These are phyloP conservation scores for Drosophila meridionalis DNA, from an alignment of 2,888 invertebrate species.

Conservation along the genomic window DNA sequence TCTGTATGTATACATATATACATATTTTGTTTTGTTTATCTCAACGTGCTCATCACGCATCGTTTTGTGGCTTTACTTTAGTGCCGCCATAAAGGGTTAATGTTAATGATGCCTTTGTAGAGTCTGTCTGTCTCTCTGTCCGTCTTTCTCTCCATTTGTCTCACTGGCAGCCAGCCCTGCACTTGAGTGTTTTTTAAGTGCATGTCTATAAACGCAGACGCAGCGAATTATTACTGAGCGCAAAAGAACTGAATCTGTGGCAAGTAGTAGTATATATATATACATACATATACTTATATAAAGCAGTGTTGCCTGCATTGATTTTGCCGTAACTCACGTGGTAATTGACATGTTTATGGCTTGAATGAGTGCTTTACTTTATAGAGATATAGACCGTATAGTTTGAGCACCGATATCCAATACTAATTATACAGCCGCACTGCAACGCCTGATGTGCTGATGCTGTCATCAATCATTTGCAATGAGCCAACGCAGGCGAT, in stretches of 20 bases:
- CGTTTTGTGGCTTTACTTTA: conserved; percentile 76
- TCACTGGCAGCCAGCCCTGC: conserved; percentile 64
- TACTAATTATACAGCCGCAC: conserved; percentile 56
- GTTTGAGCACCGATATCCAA: conserved; percentile 25
- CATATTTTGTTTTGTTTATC: conserved; percentile 65
- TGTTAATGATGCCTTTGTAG: conserved; percentile 74
- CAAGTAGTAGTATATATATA: conserved; percentile 3
- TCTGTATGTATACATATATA: conserved; percentile 11
- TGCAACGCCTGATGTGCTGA: background rate
- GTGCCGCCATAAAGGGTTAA: conserved; percentile 78
- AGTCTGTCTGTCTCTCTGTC: conserved; percentile 13
- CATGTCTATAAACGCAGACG: conserved; percentile 72
- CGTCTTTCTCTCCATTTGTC: background rate
- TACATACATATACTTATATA: no score
- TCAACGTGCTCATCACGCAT: conserved; percentile 80
- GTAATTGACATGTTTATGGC: conserved; percentile 77
- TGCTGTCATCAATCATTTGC: conserved; percentile 67
- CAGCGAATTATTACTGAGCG: conserved; percentile 67
- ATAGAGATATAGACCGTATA: conserved; percentile 11
- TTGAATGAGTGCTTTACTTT: conserved; percentile 53
- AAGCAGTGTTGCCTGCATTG: conserved; percentile 61
- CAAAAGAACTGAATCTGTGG: conserved; percentile 30
- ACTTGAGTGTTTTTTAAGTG: conserved; percentile 78
- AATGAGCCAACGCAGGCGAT: conserved; percentile 28
- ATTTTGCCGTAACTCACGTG: conserved; percentile 73